Evolutionary conservation across 2,888 invertebrate genomes (phyloP).

Genomic region (Aphodius granarius): DNA sequence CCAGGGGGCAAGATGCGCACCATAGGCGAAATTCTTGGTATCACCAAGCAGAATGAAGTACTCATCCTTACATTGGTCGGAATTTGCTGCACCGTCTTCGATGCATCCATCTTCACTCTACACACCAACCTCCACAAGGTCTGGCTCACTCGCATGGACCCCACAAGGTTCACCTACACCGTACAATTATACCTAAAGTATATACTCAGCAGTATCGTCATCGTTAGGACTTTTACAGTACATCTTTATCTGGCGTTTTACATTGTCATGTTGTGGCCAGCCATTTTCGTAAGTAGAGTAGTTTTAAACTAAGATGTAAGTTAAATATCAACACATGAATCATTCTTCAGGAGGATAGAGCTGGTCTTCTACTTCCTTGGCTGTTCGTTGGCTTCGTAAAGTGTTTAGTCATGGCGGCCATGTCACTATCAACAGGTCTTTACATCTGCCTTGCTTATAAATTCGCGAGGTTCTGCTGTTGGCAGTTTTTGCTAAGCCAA

Average conservation of each 20-base stretch:
- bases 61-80: slow-evolving; percentile 59
- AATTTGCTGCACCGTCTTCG: slow-evolving; percentile 57
- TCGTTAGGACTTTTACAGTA: slow-evolving; percentile 60
- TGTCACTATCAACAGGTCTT: slow-evolving; percentile 55
- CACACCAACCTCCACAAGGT: slow-evolving; percentile 60
- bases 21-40: slow-evolving; percentile 48
- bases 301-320: slow-evolving; percentile 3
- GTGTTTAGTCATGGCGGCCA: slow-evolving; percentile 55
- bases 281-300: slow-evolving; percentile 55
- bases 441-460: slow-evolving; percentile 57
- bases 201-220: slow-evolving; percentile 57
- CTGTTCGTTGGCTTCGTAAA: slow-evolving; percentile 56
- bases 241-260: slow-evolving; percentile 61
- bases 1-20: slow-evolving; percentile 30
- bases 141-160: slow-evolving; percentile 59
- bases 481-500: slow-evolving; percentile 57
- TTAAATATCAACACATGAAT: not conserved
- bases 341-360: slow-evolving; percentile 57
- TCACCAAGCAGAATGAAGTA: slow-evolving; percentile 58
- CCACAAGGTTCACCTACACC: slow-evolving; percentile 50
- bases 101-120: slow-evolving; percentile 60
- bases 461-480: slow-evolving; percentile 54
- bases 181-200: slow-evolving; percentile 57
- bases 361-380: slow-evolving; percentile 59
- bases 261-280: slow-evolving; percentile 60